Base-by-base conservation (phyloP, 2,113 vertebrate genomes). In the Rhinopomastus cyanomelas region DNA sequence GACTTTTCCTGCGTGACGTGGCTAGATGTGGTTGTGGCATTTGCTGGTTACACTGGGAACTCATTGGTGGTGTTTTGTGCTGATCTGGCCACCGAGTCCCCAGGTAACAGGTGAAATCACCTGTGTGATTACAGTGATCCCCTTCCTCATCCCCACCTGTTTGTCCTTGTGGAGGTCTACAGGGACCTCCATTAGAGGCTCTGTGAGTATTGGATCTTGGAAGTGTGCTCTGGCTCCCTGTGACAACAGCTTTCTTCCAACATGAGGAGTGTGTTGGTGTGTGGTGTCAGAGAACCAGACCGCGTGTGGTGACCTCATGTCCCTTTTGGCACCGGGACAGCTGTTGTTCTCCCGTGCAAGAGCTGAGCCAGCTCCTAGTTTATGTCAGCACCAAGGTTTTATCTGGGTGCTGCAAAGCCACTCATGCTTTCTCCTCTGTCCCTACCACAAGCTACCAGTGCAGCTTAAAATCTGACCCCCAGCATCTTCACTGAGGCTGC, bases 401-500 rank as follows among this genome's bases (percentile, higher is more conserved):
- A 49, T n/a, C 17, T 0, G 16, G 55, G 22, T 83, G 2, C 5
- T 64, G 32, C 30, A 73, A 88, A 80, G 19, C 73, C 57, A 49
- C 32, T 67, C 16, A 81, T 61, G 15, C 65, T 77, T 92, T 64
- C 53, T 76, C 44, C 29, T 79, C 72, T 80, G 56, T 67, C 36
- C 6, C 15, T 82, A 23, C 57, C 21, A 12, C 80, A 46, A 67
- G 10, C 55, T 92, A 81, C 52, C 48, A 69, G 52, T 46, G 56
- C 75, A 73, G 36, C 60, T 92, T 86, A 72, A 94, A 85, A 77
- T 77, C 46, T 53, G 73, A 82, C 88, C 81, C 81, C 53, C 39
- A 23, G 64, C 92, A 81, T 79, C 88, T 75, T 81, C 77, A 39
- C 46, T 79, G 92, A 82, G 89, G 84, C 65, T 81, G 66, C 71